Evolutionary conservation across 2,888 invertebrate species (phyloP).

Genomic region (Sphaeridia pumilis): DNA sequence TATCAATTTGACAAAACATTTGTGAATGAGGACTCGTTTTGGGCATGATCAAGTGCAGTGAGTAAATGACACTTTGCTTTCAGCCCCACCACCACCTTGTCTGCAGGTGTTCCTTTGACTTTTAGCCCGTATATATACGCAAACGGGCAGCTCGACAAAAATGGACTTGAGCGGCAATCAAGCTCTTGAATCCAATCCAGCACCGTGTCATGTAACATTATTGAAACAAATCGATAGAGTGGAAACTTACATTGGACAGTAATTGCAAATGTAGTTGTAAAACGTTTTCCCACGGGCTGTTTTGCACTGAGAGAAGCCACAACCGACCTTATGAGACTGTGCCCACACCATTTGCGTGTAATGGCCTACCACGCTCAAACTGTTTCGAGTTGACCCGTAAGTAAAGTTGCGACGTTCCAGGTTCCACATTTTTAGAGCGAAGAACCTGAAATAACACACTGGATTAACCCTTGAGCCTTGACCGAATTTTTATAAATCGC

Average conservation of each 20-base stretch:
- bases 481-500: background rate
- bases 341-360: conserved; percentile 78
- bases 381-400: conserved; percentile 51
- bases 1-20: too few species aligned
- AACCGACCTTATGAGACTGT: conserved; percentile 61
- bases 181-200: too few species aligned
- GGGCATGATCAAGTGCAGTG: too few species aligned
- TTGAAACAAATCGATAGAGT: too few species aligned
- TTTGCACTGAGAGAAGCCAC: conserved; percentile 58
- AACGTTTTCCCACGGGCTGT: conserved; percentile 44
- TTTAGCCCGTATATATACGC: too few species aligned
- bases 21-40: too few species aligned
- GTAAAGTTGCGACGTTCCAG: conserved; percentile 61
- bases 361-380: conserved; percentile 57
- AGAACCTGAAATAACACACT: conserved; percentile 50
- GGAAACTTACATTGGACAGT: conserved; percentile 64
- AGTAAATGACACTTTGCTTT: too few species aligned
- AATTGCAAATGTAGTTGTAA: conserved; percentile 72
- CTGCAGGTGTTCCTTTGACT: too few species aligned
- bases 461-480: background rate
- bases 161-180: too few species aligned
- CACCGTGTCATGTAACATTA: too few species aligned
- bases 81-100: too few species aligned
- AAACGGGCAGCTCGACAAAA: too few species aligned
- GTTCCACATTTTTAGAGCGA: conserved; percentile 67